Evolutionary conservation across 2,888 invertebrate species (phyloP).

Genomic region (Amblyteles armatorius): DNA sequence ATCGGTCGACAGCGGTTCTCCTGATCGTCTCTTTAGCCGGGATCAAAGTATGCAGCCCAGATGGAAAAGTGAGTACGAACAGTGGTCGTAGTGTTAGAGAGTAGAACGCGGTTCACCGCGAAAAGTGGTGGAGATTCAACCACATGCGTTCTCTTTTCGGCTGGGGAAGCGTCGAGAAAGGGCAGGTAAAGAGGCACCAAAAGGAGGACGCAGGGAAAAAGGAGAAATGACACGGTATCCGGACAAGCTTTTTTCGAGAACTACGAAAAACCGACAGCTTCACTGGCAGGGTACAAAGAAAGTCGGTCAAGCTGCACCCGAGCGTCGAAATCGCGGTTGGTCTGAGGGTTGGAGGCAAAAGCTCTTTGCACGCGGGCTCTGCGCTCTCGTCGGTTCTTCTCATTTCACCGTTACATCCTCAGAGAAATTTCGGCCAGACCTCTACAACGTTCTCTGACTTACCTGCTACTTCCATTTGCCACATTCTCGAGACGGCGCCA

Average conservation of each 20-base stretch:
- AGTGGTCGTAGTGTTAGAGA: constrained; percentile 16
- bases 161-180: constrained; percentile 36
- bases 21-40: constrained; percentile 91
- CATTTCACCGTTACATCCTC: constrained; percentile 55
- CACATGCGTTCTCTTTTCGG: constrained; percentile 54
- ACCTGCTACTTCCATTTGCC: constrained; percentile 29
- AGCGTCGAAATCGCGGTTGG: constrained; percentile 60
- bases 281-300: constrained; percentile 74
- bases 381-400: constrained; percentile 40
- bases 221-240: constrained; percentile 61
- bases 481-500: neutral
- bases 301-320: constrained; percentile 75
- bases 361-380: constrained; percentile 59
- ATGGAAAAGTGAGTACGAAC: constrained; percentile 89
- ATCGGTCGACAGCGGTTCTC: constrained; percentile 89
- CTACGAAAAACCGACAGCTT: constrained; percentile 57
- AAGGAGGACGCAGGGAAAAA: constrained; percentile 48
- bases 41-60: constrained; percentile 93
- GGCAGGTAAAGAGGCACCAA: constrained; percentile 58
- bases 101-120: constrained; percentile 56
- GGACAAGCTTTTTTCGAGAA: constrained; percentile 54
- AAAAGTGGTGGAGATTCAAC: constrained; percentile 53
- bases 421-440: constrained; percentile 52
- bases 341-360: constrained; percentile 60
- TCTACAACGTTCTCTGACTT: constrained; percentile 32